Percentiles rank a stretch among this genome's conserved stretches.
These are phyloP conservation scores for Podargus strigoides DNA, from an alignment of 2,797 vertebrate species.

Conservation along the genomic window DNA sequence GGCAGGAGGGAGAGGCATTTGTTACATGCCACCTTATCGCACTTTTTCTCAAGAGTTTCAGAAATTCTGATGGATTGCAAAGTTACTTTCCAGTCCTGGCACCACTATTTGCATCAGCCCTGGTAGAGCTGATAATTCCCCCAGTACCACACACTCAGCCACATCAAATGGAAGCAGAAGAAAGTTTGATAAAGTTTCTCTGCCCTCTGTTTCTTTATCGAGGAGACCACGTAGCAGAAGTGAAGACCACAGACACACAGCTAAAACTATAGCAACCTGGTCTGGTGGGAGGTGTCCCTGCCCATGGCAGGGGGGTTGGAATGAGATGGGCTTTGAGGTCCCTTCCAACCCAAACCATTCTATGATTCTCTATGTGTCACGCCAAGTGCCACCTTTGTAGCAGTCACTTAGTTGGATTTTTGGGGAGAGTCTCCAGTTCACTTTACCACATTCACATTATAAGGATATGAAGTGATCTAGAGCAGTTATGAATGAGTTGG, in stretches of 20 bases:
- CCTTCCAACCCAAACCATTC: too few species aligned
- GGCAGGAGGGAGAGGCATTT: not conserved
- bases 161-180: not conserved
- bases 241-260: fast-evolving
- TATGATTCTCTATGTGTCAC: too few species aligned
- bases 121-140: not conserved
- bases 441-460: fast-evolving
- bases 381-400: too few species aligned
- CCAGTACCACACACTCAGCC: fast-evolving
- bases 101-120: fast-evolving
- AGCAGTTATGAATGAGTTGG: too few species aligned
- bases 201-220: not conserved
- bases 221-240: not conserved
- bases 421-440: not conserved
- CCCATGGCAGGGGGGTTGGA: too few species aligned
- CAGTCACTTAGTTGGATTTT: fast-evolving
- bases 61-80: not conserved
- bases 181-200: fast-evolving
- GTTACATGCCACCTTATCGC: not conserved
- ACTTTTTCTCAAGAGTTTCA: not conserved
- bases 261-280: fast-evolving
- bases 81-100: not conserved
- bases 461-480: not conserved
- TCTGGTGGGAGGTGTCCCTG: too few species aligned
- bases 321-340: too few species aligned